Conservation (phyloP, 2,113 vertebrate genomes). For the Larimichthys polyactis region DNA sequence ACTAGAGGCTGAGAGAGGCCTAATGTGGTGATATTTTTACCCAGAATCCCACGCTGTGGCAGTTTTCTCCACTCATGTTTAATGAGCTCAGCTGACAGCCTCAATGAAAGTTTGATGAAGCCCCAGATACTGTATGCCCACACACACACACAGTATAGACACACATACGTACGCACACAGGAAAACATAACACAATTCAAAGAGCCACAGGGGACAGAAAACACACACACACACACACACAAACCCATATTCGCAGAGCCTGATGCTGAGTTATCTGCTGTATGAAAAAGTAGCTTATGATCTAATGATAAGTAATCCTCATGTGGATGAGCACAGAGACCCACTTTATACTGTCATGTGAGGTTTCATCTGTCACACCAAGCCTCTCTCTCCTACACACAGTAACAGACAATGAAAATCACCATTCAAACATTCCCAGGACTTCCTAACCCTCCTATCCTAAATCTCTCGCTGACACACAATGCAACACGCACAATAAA, state of each 20-base stretch:
- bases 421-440: slow-evolving; percentile 21
- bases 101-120: slow-evolving; percentile 74
- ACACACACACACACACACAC: slow-evolving; percentile 28
- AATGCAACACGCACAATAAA: background rate
- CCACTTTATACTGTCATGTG: slow-evolving; percentile 39
- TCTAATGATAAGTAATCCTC: slow-evolving; percentile 50
- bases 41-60: slow-evolving; percentile 42
- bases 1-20: slow-evolving; percentile 20
- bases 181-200: background rate
- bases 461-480: slow-evolving; percentile 28
- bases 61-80: slow-evolving; percentile 63
- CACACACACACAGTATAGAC: slow-evolving; percentile 9
- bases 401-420: background rate
- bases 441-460: slow-evolving; percentile 21
- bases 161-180: background rate
- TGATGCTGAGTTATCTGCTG: slow-evolving; percentile 32
- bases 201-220: slow-evolving; percentile 25
- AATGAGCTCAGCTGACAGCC: slow-evolving; percentile 63
- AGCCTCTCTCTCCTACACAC: background rate
- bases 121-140: slow-evolving; percentile 26
- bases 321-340: slow-evolving; percentile 54
- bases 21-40: slow-evolving; percentile 38
- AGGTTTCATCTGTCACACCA: slow-evolving; percentile 22
- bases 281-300: slow-evolving; percentile 16
- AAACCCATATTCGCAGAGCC: slow-evolving; percentile 3